These are phyloP conservation scores for Chrysemys picta DNA, from an alignment of 2,113 vertebrate species.

Conservation along the genomic window DNA sequence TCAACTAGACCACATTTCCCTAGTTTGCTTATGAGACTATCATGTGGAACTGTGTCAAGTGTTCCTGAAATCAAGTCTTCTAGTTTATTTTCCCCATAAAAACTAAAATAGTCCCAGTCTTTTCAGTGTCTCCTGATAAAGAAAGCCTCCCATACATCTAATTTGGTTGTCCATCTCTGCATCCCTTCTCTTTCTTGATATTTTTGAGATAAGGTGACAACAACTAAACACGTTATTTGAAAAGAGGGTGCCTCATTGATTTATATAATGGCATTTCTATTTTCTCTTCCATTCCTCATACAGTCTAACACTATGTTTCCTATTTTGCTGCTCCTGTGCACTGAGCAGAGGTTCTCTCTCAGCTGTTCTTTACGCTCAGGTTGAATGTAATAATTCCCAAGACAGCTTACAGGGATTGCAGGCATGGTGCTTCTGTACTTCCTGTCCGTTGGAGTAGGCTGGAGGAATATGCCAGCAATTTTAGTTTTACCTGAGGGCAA, in stretches of 20 bases:
- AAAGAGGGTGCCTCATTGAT: background rate
- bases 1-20: background rate
- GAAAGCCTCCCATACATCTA: background rate
- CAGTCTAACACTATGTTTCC: background rate
- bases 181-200: background rate
- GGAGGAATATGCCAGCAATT: background rate
- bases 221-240: background rate
- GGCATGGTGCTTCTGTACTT: background rate
- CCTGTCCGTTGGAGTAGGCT: background rate
- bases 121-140: background rate
- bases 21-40: background rate
- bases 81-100: background rate
- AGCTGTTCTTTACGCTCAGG: background rate
- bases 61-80: background rate
- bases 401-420: background rate
- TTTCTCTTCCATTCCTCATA: background rate
- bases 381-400: background rate
- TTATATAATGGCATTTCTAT: background rate
- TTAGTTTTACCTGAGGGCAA: background rate
- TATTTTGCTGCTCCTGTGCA: background rate
- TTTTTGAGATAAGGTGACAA: background rate
- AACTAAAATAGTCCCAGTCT: background rate
- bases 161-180: background rate
- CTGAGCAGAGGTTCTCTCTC: background rate
- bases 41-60: background rate